phyloP scores from a whole-genome alignment of 2,797 vertebrate species.

The Gouania willdenowi region DNA sequence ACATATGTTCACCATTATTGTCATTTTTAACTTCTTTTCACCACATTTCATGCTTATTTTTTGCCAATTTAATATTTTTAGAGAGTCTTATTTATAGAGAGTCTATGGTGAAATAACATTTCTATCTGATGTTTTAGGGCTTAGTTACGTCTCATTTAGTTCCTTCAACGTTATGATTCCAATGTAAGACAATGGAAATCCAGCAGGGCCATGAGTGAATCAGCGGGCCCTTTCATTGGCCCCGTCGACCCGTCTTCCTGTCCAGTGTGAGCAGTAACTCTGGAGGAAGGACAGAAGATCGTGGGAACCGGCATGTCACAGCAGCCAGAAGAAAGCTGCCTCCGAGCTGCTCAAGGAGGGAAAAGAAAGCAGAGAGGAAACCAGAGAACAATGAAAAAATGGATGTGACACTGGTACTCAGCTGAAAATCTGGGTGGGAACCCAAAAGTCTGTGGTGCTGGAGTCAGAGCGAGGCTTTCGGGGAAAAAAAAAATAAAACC shows the following conservation, averaged over 20 bases:
- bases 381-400: conserved; percentile 71
- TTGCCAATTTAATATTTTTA: no score
- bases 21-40: no score
- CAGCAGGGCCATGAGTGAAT: conserved; percentile 21
- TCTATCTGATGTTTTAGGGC: no score
- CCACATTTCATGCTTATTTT: no score
- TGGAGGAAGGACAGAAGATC: conserved; percentile 73
- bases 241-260: conserved; percentile 54
- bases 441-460: conserved; percentile 26
- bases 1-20: no score
- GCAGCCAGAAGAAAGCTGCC: conserved; percentile 42
- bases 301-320: conserved; percentile 68
- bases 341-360: conserved; percentile 34
- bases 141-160: no score
- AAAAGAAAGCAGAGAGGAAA: conserved; percentile 60
- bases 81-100: no score
- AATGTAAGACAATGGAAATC: conserved; percentile 31
- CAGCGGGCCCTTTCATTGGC: conserved; percentile 29
- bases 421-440: conserved; percentile 54
- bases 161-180: no score
- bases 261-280: conserved; percentile 42
- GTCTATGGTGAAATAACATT: no score
- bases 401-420: conserved; percentile 39
- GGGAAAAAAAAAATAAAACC: no score
- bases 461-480: conserved; percentile 22